A percentile compares a stretch with the other conserved stretches of the same genome.
Conservation (phyloP, 2,113 vertebrate species). For the Phylloscopus trochilus region DNA sequence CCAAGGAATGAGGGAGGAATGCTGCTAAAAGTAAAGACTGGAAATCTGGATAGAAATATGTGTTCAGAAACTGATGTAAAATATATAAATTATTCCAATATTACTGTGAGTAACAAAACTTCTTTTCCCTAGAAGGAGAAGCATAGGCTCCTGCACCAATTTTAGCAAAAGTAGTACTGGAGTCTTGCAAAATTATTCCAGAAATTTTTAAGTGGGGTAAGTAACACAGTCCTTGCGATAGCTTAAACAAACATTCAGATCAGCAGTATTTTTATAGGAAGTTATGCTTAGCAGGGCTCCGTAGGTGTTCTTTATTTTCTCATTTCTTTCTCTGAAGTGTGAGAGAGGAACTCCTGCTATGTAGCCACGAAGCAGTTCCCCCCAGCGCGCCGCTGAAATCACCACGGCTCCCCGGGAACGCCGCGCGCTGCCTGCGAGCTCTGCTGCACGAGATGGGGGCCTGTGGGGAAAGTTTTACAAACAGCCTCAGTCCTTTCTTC, state of each 20-base stretch:
- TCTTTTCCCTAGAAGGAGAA: not conserved
- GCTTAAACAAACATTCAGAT: not conserved
- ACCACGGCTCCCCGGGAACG: not conserved
- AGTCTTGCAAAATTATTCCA: not conserved
- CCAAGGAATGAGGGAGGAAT: not conserved
- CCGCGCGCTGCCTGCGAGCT: not conserved
- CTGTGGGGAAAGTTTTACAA: not conserved
- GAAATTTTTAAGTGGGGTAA: not conserved
- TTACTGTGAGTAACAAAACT: not conserved
- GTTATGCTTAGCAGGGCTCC: not conserved
- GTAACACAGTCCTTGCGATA: not conserved
- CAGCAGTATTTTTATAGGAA: not conserved
- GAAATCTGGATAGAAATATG: not conserved
- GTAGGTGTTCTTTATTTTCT: not conserved
- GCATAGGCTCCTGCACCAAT: not conserved
- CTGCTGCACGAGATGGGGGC: not conserved
- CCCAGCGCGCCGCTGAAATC: not conserved
- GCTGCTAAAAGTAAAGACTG: not conserved
- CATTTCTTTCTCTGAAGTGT: not conserved
- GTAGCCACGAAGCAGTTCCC: fast-evolving
- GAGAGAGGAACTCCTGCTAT: not conserved
- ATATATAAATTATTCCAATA: not conserved
- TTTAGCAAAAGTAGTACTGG: not conserved
- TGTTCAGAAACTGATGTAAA: not conserved
- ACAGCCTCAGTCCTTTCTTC: not conserved